A percentile compares a stretch with the other conserved stretches of the same genome.
These are phyloP conservation scores for Zaprionus tsacasi DNA, from an alignment of 1,140 invertebrate genomes.

Conservation along the genomic window DNA sequence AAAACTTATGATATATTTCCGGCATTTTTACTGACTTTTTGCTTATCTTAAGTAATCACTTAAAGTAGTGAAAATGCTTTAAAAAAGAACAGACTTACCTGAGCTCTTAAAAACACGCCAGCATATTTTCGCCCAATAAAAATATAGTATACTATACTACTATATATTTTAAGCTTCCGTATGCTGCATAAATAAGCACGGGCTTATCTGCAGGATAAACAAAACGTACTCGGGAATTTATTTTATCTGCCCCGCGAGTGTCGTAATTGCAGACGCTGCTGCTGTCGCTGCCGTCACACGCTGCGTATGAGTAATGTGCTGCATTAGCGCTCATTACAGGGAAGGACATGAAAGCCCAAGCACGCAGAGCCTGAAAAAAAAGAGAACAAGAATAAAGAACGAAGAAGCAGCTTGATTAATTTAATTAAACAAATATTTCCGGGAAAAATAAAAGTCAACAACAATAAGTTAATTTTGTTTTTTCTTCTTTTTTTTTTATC, in stretches of 20 bases:
- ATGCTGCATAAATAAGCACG: neutral
- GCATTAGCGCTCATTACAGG: conserved; percentile 31
- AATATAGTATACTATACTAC: neutral
- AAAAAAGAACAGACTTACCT: neutral
- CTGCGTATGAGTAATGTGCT: conserved; percentile 31
- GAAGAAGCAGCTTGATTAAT: conserved; percentile 17
- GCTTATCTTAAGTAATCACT: no score
- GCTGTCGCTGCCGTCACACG: conserved; percentile 23
- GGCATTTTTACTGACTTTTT: no score
- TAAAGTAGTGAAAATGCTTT: no score
- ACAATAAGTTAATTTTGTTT: conserved; percentile 6
- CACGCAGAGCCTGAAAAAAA: neutral
- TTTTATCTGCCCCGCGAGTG: conserved; percentile 28
- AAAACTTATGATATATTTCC: no score
- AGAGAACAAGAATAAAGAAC: neutral
- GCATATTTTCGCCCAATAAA: neutral
- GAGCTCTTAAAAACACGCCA: neutral
- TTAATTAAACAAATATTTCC: conserved; percentile 16
- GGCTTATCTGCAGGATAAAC: conserved; percentile 17
- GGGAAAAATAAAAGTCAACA: conserved; percentile 1
- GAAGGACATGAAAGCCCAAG: neutral
- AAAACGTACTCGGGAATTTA: conserved; percentile 19
- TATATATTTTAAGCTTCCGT: conserved; percentile 1
- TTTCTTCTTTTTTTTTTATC: conserved; percentile 7
- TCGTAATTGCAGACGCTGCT: conserved; percentile 19